Percentiles rank a stretch among this genome's conserved stretches.
Conservation (phyloP, 2,113 vertebrate genomes). For the Hippolais icterina region DNA sequence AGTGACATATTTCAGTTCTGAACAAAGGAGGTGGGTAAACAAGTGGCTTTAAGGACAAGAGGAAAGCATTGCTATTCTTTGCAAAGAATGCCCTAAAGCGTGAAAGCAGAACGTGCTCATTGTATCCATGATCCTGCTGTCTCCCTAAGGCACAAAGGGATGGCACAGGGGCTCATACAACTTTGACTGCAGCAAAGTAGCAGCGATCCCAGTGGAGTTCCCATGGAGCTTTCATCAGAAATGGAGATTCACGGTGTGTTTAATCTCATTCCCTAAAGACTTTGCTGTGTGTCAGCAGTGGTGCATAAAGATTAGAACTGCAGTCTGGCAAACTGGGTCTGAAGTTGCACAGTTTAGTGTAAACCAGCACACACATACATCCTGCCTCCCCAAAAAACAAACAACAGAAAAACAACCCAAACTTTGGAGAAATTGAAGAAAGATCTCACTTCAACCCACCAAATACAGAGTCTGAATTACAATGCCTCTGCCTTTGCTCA, state of each 20-base stretch:
- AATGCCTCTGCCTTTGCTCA: neutral
- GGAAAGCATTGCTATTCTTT: slow-evolving; percentile 2
- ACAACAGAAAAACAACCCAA: neutral
- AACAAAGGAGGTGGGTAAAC: slow-evolving; percentile 15
- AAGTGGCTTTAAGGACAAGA: neutral
- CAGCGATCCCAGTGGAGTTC: neutral
- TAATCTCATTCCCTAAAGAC: slow-evolving; percentile 6
- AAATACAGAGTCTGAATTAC: neutral
- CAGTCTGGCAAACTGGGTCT: neutral
- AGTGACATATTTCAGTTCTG: neutral
- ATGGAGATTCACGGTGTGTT: neutral
- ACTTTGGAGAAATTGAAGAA: neutral
- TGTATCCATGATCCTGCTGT: neutral
- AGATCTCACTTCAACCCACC: neutral
- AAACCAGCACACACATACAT: neutral
- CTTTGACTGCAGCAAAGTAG: neutral
- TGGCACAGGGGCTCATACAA: neutral
- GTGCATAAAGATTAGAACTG: neutral
- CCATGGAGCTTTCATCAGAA: slow-evolving; percentile 44
- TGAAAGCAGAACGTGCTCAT: neutral
- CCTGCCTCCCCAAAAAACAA: neutral
- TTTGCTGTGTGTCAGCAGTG: neutral
- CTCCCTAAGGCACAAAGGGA: slow-evolving; percentile 13
- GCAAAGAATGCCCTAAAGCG: neutral
- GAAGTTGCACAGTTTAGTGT: neutral